A percentile compares a stretch with the other conserved stretches of the same genome.
phyloP scores from a whole-genome alignment of 2,113 vertebrate genomes.

The Oreochromis spilurus region DNA sequence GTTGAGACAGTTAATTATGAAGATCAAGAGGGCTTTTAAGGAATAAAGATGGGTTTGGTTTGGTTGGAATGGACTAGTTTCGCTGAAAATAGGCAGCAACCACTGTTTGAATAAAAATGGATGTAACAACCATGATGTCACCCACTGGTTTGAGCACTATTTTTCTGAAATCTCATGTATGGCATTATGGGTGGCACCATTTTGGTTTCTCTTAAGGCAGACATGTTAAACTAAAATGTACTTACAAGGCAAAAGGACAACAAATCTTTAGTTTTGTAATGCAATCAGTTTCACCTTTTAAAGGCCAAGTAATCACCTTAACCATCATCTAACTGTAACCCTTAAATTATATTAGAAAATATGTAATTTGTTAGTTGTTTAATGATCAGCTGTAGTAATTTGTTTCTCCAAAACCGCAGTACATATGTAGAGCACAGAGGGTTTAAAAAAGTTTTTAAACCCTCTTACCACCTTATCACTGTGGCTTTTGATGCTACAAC shows the following conservation, averaged over 20 bases:
- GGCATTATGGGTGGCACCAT: not conserved
- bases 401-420: not conserved
- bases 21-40: not conserved
- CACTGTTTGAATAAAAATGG: not conserved
- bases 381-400: too few species aligned
- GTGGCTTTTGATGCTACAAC: not conserved
- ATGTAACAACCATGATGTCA: not conserved
- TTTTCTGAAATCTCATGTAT: not conserved
- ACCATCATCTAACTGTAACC: accelerated
- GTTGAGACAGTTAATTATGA: slow-evolving; percentile 21
- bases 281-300: not conserved
- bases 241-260: not conserved
- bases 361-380: not conserved
- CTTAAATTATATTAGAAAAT: not conserved
- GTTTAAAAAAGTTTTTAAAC: not conserved
- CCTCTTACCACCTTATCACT: not conserved
- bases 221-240: not conserved
- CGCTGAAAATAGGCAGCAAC: not conserved
- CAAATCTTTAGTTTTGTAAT: not conserved
- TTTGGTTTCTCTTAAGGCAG: not conserved
- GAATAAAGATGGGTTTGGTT: not conserved
- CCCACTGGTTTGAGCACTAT: not conserved
- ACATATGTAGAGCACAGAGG: not conserved
- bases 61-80: not conserved
- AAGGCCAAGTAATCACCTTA: not conserved